Base-by-base conservation (phyloP, 2,797 vertebrate species). In the Urocyon cinereoargenteus region DNA sequence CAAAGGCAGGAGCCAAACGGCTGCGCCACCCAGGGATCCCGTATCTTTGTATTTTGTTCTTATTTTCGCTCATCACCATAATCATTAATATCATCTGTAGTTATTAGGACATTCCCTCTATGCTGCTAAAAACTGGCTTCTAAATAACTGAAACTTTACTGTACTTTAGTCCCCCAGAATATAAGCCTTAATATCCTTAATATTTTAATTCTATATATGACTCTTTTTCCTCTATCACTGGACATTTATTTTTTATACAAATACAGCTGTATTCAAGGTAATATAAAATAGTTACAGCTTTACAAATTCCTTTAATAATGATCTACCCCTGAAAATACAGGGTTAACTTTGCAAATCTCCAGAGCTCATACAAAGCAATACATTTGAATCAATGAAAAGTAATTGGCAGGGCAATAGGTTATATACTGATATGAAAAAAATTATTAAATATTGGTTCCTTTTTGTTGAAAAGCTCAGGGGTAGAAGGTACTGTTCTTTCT, bases 311-410 rank as follows among this genome's bases (percentile, higher is more conserved):
- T 82, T 78, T 77, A 75, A 36, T 53, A 57, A 82, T 53, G 49
- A 73, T 28, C 15, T 1, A 36, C 19, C 26, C 16, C 31, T 45
- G 22, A 78, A 77, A 78, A 45, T 59, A 19, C 14, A 92, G 31
- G 1, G 13, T 22, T 59, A 57, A 91, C 13, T 10, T 88, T 26
- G 57, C 62, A 94, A 85, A 85, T 81, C 16, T 70, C 22, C 91
- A 96, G 90, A 86, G 28, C 40, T 72, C 40, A 92, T 64, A 66
- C 36, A 79, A 90, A 86, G 16, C 66, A 90, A 78, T 78, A 34
- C 51, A 51, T 55, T n/a, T 55, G 49, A 72, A 86, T 78, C 18
- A 86, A 55, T 62, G 18, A 40, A 92, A 86, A 79, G 51, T 66
- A 84, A 96, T 78, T 72, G 16, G 8, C 28, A 73, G 14, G 31